These are phyloP conservation scores for Neotoma lepida DNA, from an alignment of 2,113 vertebrate genomes.

Conservation along the genomic window DNA sequence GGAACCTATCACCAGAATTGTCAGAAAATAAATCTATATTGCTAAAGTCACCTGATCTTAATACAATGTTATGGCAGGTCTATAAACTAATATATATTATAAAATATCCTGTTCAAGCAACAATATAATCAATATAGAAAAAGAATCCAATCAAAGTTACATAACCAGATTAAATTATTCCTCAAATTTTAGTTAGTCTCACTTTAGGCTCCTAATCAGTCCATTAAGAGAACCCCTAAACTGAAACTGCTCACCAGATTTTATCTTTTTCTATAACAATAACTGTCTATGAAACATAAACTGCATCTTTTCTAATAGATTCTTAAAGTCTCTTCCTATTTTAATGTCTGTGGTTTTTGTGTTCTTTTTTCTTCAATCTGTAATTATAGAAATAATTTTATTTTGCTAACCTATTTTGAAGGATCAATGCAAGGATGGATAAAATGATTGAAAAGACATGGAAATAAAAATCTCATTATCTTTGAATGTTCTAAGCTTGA, in stretches of 20 bases:
- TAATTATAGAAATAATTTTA: conserved; percentile 21
- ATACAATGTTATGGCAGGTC: neutral
- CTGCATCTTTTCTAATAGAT: neutral
- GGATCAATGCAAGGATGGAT: neutral
- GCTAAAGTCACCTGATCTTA: neutral
- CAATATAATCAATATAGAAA: neutral
- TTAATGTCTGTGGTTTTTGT: neutral
- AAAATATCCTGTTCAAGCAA: neutral
- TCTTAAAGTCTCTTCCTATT: neutral
- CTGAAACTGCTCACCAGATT: neutral
- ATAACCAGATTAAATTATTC: neutral
- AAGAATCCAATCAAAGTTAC: neutral
- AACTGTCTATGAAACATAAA: neutral
- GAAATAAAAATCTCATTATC: conserved; percentile 37
- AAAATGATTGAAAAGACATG: conserved; percentile 4
- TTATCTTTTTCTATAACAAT: neutral
- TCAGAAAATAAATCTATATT: neutral
- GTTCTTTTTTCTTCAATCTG: neutral
- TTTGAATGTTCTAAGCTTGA: conserved; percentile 14
- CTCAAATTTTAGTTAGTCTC: neutral
- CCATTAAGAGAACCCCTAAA: neutral
- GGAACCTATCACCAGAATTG: neutral
- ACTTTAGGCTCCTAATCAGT: neutral
- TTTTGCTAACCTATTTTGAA: conserved; percentile 12
- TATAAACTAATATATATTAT: neutral